A percentile compares a stretch with the other conserved stretches of the same genome.
Evolutionary conservation across 35 echinoderm and acorn worm genomes (phyloP).

Genomic region (Ophioderma brevispina): DNA sequence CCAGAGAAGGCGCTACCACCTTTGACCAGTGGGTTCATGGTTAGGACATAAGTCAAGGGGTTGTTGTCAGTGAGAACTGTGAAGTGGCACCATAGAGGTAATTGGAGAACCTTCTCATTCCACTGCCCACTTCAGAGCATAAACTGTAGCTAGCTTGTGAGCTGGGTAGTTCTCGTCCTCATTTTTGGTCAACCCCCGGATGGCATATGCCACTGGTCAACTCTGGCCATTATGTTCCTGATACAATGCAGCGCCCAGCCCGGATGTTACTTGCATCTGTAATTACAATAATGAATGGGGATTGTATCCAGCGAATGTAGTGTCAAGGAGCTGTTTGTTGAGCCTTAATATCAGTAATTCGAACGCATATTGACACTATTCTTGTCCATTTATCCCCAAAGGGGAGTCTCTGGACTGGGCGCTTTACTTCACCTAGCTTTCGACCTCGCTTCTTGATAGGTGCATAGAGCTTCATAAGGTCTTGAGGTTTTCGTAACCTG

Average conservation of each 20-base stretch:
- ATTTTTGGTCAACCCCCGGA: slow-evolving; percentile 47
- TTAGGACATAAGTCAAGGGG: slow-evolving; percentile 66
- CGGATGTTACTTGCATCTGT: slow-evolving; percentile 49
- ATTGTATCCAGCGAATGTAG: slow-evolving; percentile 54
- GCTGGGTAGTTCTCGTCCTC: slow-evolving; percentile 56
- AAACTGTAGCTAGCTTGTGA: slow-evolving; percentile 35
- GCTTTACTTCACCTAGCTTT: not conserved
- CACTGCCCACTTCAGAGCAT: slow-evolving; percentile 39
- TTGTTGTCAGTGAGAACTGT: slow-evolving; percentile 79
- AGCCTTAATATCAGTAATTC: slow-evolving; percentile 46
- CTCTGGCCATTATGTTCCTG: slow-evolving; percentile 44
- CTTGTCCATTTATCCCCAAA: slow-evolving; percentile 32
- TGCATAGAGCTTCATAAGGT: slow-evolving; percentile 37
- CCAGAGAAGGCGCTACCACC: slow-evolving; percentile 71
- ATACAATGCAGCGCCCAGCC: slow-evolving; percentile 58
- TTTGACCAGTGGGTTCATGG: slow-evolving; percentile 66
- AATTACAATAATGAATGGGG: slow-evolving; percentile 37
- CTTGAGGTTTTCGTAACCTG: slow-evolving; percentile 50
- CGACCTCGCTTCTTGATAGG: not conserved
- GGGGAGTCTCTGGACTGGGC: not conserved
- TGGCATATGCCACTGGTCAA: slow-evolving; percentile 54
- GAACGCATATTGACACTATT: slow-evolving; percentile 37
- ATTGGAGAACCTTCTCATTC: slow-evolving; percentile 41
- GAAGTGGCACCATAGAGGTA: not conserved
- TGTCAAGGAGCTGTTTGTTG: slow-evolving; percentile 28